phyloP scores from a whole-genome alignment of 2,113 vertebrate genomes.

The Polyodon spathula region DNA sequence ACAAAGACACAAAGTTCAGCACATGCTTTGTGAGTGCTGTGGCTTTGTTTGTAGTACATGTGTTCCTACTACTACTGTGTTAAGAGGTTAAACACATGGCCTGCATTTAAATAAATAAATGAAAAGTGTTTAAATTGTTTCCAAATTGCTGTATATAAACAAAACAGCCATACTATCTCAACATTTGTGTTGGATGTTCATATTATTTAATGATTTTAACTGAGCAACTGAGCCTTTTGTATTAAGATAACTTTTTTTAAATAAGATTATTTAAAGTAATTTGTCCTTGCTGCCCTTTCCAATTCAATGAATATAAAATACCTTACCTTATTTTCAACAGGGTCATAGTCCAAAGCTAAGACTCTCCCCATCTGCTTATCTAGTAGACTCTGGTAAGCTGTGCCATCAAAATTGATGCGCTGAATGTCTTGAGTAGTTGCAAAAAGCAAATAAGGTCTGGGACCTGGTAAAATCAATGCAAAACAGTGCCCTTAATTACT shows the following conservation, averaged over 20 bases:
- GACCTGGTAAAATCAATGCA: conserved; percentile 50
- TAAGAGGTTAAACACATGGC: too few species aligned
- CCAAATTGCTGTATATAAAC: too few species aligned
- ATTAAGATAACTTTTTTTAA: background rate
- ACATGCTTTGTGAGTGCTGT: too few species aligned
- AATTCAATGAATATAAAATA: conserved; percentile 24
- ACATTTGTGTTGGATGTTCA: too few species aligned
- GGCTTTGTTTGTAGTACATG: too few species aligned
- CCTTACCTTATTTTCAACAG: conserved; percentile 72
- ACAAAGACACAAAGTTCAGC: too few species aligned
- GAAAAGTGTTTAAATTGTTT: too few species aligned
- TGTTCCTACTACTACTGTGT: too few species aligned
- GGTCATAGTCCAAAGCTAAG: conserved; percentile 80
- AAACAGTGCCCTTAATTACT: background rate
- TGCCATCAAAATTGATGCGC: conserved; percentile 65
- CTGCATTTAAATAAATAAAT: too few species aligned
- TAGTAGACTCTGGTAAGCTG: conserved; percentile 56
- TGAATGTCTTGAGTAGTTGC: conserved; percentile 70
- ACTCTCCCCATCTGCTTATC: conserved; percentile 69
- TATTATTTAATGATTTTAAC: too few species aligned
- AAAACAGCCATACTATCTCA: too few species aligned
- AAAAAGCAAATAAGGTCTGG: conserved; percentile 69
- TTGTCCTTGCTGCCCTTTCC: conserved; percentile 34
- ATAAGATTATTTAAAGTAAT: conserved; percentile 4
- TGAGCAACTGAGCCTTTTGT: too few species aligned